These are phyloP conservation scores for Gambelia wislizenii DNA, from an alignment of 2,797 vertebrate species.

Conservation along the genomic window DNA sequence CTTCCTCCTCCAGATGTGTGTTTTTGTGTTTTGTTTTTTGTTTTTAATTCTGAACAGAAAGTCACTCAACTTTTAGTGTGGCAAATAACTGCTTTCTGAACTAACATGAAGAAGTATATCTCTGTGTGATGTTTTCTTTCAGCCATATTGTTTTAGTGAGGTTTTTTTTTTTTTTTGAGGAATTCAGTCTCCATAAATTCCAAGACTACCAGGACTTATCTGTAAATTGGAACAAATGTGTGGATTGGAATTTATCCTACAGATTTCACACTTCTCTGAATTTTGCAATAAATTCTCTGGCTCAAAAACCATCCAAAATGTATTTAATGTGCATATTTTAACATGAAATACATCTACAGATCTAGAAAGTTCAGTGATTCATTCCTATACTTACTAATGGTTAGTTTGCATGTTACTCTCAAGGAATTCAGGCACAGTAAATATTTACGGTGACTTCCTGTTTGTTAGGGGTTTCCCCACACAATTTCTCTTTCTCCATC, in stretches of 20 bases:
- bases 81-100: neutral
- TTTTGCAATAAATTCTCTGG: neutral
- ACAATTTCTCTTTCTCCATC: too few species aligned
- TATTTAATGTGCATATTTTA: neutral
- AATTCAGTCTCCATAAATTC: neutral
- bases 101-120: neutral
- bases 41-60: neutral
- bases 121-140: rapidly evolving
- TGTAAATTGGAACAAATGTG: neutral
- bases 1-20: neutral
- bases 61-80: neutral
- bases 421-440: too few species aligned
- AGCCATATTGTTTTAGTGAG: neutral
- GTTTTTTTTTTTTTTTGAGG: neutral
- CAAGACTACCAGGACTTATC: neutral
- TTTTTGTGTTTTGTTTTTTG: too few species aligned
- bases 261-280: neutral
- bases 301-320: neutral
- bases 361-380: too few species aligned
- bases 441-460: too few species aligned
- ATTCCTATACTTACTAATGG: too few species aligned
- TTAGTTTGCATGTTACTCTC: too few species aligned
- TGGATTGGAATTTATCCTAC: neutral
- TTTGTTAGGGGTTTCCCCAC: too few species aligned
- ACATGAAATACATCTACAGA: neutral